Evolutionary conservation across 2,113 vertebrate genomes (phyloP).

Genomic region (Donacobius atricapilla): DNA sequence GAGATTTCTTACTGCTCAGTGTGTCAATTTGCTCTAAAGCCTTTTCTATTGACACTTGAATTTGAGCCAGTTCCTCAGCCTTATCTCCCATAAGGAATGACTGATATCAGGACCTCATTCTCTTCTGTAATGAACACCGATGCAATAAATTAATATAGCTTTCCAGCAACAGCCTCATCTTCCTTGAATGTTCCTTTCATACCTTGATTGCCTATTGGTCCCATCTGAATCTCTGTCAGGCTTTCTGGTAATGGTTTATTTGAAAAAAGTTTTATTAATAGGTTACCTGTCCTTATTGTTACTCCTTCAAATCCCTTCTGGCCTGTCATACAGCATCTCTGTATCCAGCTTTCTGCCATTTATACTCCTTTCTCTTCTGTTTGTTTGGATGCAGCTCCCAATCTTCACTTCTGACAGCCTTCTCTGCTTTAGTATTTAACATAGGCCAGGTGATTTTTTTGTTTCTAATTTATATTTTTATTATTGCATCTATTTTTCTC

Average conservation of each 20-base stretch:
- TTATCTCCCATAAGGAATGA: slow-evolving; percentile 40
- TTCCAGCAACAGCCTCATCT: slow-evolving; percentile 38
- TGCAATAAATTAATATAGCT: slow-evolving; percentile 53
- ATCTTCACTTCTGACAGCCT: neutral
- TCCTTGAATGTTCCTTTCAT: slow-evolving; percentile 30
- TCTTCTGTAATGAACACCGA: slow-evolving; percentile 46
- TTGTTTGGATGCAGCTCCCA: neutral
- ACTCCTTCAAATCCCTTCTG: slow-evolving; percentile 25
- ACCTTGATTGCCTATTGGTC: slow-evolving; percentile 31
- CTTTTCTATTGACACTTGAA: slow-evolving; percentile 55
- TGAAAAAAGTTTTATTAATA: slow-evolving; percentile 40
- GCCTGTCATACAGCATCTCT: neutral
- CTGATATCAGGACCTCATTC: slow-evolving; percentile 40
- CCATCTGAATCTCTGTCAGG: slow-evolving; percentile 38
- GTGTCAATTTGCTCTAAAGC: slow-evolving; percentile 53
- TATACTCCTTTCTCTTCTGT: neutral
- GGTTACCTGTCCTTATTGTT: slow-evolving; percentile 17
- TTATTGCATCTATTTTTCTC: neutral
- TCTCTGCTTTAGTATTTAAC: neutral
- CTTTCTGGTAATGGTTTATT: slow-evolving; percentile 4
- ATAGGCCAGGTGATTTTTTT: neutral
- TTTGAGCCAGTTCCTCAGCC: slow-evolving; percentile 42
- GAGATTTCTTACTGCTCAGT: slow-evolving; percentile 47
- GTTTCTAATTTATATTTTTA: neutral
- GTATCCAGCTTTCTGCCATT: neutral